phyloP scores from a whole-genome alignment of 2,797 vertebrate species.

The Crossoptilon crossoptilon region DNA sequence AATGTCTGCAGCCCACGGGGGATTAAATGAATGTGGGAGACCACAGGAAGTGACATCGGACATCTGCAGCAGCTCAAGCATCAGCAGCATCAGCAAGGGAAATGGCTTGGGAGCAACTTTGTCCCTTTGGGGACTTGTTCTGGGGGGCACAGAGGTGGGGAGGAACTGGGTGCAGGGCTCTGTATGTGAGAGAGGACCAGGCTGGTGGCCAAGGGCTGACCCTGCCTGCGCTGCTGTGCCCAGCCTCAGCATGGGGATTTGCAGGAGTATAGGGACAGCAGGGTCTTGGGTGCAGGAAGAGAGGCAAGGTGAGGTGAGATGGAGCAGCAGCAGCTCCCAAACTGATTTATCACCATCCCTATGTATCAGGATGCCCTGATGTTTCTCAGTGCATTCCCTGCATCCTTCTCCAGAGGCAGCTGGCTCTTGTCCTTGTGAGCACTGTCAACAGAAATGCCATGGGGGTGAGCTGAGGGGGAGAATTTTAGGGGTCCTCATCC shows the following conservation, averaged over 20 bases:
- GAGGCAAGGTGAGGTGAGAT: rapidly evolving
- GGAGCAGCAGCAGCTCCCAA: not conserved
- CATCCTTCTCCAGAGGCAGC: not conserved
- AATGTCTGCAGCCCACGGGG: not conserved
- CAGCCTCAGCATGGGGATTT: not conserved
- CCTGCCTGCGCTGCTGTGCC: not conserved
- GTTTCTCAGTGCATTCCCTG: rapidly evolving
- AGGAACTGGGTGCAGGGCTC: not conserved
- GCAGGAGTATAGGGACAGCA: not conserved
- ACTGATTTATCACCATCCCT: not conserved
- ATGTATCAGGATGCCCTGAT: not conserved
- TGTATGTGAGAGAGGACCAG: not conserved
- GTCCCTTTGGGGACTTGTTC: rapidly evolving
- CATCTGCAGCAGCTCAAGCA: not conserved
- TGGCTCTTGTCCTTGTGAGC: not conserved
- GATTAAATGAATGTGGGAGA: not conserved
- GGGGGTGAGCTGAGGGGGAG: not conserved
- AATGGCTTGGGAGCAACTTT: not conserved
- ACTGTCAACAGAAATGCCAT: not conserved
- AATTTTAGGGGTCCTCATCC: not conserved
- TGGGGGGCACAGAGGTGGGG: not conserved
- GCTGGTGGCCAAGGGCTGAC: not conserved
- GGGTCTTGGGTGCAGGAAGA: not conserved
- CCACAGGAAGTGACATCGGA: not conserved
- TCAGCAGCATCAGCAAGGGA: not conserved